A percentile compares a stretch with the other conserved stretches of the same genome.
Evolutionary conservation across 2,113 vertebrate species (phyloP).

Genomic region (Cygnus atratus): DNA sequence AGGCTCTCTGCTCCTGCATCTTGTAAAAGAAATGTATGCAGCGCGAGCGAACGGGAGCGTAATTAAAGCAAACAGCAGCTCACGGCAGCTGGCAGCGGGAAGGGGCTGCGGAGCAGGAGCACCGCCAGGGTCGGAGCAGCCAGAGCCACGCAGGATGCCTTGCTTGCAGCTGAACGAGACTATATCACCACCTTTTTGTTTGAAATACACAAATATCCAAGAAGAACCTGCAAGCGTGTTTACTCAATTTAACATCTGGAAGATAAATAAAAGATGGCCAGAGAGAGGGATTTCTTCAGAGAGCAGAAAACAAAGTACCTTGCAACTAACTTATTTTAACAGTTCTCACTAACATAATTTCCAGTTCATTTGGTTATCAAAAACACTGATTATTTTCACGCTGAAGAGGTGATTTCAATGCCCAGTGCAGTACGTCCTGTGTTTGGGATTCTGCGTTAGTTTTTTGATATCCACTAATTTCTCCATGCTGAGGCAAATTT

Average conservation of each 20-base stretch:
- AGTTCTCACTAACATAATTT: slow-evolving; percentile 65
- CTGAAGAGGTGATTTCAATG: slow-evolving; percentile 64
- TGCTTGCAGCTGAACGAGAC: rapidly evolving
- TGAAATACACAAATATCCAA: background rate
- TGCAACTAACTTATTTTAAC: slow-evolving; percentile 62
- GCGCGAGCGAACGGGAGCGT: rapidly evolving
- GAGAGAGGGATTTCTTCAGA: background rate
- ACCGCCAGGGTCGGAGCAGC: no score
- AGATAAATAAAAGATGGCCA: slow-evolving; percentile 27
- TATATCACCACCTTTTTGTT: background rate
- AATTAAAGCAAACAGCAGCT: background rate
- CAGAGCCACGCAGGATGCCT: background rate
- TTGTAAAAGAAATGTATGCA: background rate
- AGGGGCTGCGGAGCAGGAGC: rapidly evolving
- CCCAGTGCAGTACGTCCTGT: background rate
- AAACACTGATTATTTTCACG: slow-evolving; percentile 20
- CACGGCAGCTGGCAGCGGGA: background rate
- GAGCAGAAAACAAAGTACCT: slow-evolving; percentile 50
- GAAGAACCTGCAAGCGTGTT: background rate
- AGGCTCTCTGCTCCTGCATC: background rate
- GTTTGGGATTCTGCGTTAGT: slow-evolving; percentile 60
- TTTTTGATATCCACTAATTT: slow-evolving; percentile 88
- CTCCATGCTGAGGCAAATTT: slow-evolving; percentile 89
- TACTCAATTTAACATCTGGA: slow-evolving; percentile 29
- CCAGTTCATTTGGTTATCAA: slow-evolving; percentile 70